Base-by-base conservation (phyloP, 2,888 invertebrate species). In the Ormia ochracea region DNA sequence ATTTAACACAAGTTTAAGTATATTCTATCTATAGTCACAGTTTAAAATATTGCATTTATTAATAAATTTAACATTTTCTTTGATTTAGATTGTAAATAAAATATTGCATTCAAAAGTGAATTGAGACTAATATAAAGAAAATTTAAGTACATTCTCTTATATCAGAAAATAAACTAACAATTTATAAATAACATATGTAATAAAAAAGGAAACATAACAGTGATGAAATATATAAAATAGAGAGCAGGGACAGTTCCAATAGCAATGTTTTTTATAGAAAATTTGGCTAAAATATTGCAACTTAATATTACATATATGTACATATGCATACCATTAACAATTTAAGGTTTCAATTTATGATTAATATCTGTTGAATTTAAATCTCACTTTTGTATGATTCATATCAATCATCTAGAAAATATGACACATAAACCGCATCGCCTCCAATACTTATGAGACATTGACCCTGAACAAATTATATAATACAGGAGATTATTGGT, bases 371-470 rank as follows among this genome's bases (percentile, higher is more conserved):
- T 17, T 48, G 4, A 17, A 31, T 56, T 77, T 31, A 36, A 72
- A 41, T 72, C 21, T 72, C 28, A 50, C 26, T 41, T 26, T 58
- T 38, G 21, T 23, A n/a, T 3, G n/a, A 23, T 48, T 38, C 74
- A 83, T 86, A 88, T 89, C 87, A 90, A 85, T 91, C 91, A 80
- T 92, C 91, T 70, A 91, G 89, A 84, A 91, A 93, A 88, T 96
- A 95, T 10, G 94, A 93, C 12, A 95, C 94, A 83, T 93, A 93
- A 3, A 98, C 97, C 2, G 96, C 97, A 90, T 98, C 98, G 1
- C 98, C 98, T 52, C 97, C 97, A 12, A 98, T 96, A 84, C 97
- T 98, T 82, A 98, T 94, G 80, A 98, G 92, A 91, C 98, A 98
- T 90, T 98, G 98, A 73, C 96, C 97, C 97, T 98, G 92, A 77